Evolutionary conservation across 2,888 invertebrate species (phyloP), one percentile per base, ranked within the genome.

Genomic region (Drepanosiphum platanoidis): DNA sequence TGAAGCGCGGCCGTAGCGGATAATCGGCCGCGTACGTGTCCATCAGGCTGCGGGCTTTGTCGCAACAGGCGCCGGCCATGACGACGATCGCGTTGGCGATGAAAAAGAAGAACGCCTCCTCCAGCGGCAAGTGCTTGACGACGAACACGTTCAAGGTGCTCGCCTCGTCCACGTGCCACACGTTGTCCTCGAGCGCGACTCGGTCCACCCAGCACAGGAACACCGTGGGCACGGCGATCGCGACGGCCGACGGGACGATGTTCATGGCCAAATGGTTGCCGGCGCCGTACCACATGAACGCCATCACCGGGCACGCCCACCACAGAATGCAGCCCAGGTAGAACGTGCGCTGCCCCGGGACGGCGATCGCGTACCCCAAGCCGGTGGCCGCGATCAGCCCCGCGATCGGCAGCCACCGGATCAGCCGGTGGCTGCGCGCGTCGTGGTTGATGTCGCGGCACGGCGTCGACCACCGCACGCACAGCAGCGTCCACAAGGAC

Each of bases 171-270:
- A 71, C n/a, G 27, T 42, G 71, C 71, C 71, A 71, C 0, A 71
- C 71, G 42, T 27, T n/a, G 11, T 39, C 18, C 39, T 11, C 3
- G 27, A 71, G 15, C 11, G 71, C 71, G 3, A 27, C 3, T 13
- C 22, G 71, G 32, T 71, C 71, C 13, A 71, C 42, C 71, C 71
- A 71, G 30, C 71, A 71, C 27, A 71, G 42, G 71, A 42, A 71
- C 27, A 42, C 15, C 1, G 71, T 42, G 4, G 71, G 42, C 27
- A 27, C 42, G 13, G 22, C 18, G 4, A 71, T 27, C 3, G 71
- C 71, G 2, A 9, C 71, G 11, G 42, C 0, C 4, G 42, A 8
- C 0, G 71, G 5, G 4, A 39, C 71, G 11, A 11, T 36, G 0
- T 27, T 27, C 3, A 3, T 39, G 2, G 15, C 42, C 5, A 71